phyloP scores from a whole-genome alignment of 2,797 vertebrate species.

The Ctenopoma multispine region DNA sequence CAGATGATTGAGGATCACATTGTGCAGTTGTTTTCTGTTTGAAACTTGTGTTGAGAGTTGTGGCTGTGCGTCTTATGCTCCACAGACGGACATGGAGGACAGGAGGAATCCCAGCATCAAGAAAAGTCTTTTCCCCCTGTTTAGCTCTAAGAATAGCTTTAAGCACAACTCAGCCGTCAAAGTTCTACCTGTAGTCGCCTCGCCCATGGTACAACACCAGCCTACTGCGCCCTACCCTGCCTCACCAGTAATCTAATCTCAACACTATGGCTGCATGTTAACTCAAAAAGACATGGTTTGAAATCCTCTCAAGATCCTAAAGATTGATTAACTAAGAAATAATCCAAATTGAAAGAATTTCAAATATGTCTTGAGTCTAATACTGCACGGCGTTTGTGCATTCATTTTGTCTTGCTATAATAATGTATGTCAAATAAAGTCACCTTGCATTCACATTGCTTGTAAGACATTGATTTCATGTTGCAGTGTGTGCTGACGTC shows the following conservation, averaged over 20 bases:
- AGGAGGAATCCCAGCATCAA: conserved; percentile 98
- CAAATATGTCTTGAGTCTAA: conserved; percentile 42
- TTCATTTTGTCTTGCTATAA: conserved; percentile 54
- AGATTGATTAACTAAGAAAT: conserved; percentile 8
- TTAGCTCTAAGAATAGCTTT: conserved; percentile 99
- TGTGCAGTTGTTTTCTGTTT: conserved; percentile 23
- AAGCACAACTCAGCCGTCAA: conserved; percentile 99
- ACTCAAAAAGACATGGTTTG: conserved; percentile 47
- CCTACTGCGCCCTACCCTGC: conserved; percentile 82
- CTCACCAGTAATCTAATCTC: conserved; percentile 83
- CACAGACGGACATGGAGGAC: conserved; percentile 95
- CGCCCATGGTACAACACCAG: conserved; percentile 94
- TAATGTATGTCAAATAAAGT: conserved; percentile 44
- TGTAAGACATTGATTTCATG: conserved; percentile 30
- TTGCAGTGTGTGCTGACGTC: conserved; percentile 43
- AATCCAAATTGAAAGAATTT: conserved; percentile 66
- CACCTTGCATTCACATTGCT: conserved; percentile 44
- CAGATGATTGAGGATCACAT: conserved; percentile 11
- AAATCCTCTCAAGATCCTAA: conserved; percentile 66
- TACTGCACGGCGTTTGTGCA: conserved; percentile 52
- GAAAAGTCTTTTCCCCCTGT: conserved; percentile 99
- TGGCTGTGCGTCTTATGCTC: conserved; percentile 91
- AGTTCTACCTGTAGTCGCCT: conserved; percentile 97
- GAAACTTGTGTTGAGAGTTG: conserved; percentile 73
- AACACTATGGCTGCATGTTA: conserved; percentile 86